Evolutionary conservation across 1,140 invertebrate genomes (phyloP).

Genomic region (Pogonognathellus flavescens): DNA sequence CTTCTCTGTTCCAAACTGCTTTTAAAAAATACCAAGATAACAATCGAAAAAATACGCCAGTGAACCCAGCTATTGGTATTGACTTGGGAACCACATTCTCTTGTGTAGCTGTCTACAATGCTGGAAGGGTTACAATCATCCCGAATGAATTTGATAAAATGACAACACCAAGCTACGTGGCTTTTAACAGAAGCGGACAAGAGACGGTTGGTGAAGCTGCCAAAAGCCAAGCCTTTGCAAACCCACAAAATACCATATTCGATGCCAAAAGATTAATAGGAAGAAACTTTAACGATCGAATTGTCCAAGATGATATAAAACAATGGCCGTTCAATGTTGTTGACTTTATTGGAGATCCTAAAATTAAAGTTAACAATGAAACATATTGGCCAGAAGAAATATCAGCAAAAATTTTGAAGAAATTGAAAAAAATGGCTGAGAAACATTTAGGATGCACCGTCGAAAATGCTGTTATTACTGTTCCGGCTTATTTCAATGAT

Average conservation of each 20-base stretch:
- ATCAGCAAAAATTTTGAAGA: slow-evolving; percentile 72
- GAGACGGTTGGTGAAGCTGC: slow-evolving; percentile 64
- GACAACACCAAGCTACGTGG: slow-evolving; percentile 72
- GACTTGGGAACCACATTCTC: slow-evolving; percentile 98
- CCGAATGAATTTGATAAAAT: slow-evolving; percentile 42
- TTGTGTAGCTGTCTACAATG: slow-evolving; percentile 84
- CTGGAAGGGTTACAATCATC: slow-evolving; percentile 32
- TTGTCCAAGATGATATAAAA: slow-evolving; percentile 75
- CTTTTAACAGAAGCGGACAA: slow-evolving; percentile 72
- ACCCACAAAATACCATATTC: slow-evolving; percentile 56
- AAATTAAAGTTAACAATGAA: slow-evolving; percentile 70
- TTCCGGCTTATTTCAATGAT: slow-evolving; percentile 98
- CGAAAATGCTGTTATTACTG: slow-evolving; percentile 97
- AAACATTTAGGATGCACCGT: slow-evolving; percentile 72
- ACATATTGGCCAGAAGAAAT: slow-evolving; percentile 73
- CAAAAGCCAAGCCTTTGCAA: slow-evolving; percentile 28
- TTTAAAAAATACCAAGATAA: too few species aligned
- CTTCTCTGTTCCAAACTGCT: too few species aligned
- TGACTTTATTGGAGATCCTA: not conserved
- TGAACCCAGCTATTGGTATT: slow-evolving; percentile 83
- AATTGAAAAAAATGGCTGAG: slow-evolving; percentile 70
- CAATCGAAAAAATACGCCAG: not conserved
- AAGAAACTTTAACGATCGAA: slow-evolving; percentile 72
- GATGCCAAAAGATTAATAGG: slow-evolving; percentile 76
- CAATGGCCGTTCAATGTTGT: slow-evolving; percentile 68